A percentile compares a stretch with the other conserved stretches of the same genome.
Evolutionary conservation across 2,113 vertebrate genomes (phyloP).

Genomic region (Myotis lucifugus): DNA sequence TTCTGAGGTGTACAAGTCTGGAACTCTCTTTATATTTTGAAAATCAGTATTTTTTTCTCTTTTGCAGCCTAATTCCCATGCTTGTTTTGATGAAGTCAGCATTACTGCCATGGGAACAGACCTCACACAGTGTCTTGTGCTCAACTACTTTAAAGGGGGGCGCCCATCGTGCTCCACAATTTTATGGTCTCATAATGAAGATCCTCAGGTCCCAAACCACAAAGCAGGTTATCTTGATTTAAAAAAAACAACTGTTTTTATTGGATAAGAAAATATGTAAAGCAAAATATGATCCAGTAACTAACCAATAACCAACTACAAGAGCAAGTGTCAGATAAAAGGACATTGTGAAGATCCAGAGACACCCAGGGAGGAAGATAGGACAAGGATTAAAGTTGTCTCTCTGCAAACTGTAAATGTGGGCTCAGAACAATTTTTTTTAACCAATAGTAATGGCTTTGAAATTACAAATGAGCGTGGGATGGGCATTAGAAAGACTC

Average conservation of each 20-base stretch:
- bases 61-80: neutral
- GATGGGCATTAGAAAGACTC: constrained; percentile 28
- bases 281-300: neutral
- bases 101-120: neutral
- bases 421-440: constrained; percentile 36
- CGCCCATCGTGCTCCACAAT: neutral
- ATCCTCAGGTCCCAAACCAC: constrained; percentile 15
- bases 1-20: neutral
- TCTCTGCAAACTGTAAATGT: neutral
- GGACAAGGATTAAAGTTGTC: neutral
- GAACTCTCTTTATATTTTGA: neutral
- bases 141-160: constrained; percentile 8
- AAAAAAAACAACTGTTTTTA: neutral
- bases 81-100: neutral
- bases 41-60: neutral
- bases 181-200: constrained; percentile 40
- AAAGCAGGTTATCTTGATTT: constrained; percentile 8
- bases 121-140: neutral
- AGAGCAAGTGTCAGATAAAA: neutral
- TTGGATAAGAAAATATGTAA: constrained; percentile 23
- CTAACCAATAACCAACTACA: neutral
- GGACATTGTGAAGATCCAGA: neutral
- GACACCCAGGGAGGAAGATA: neutral
- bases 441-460: constrained; percentile 49
- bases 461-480: constrained; percentile 25